Evolutionary conservation across 2,797 vertebrate genomes (phyloP), one percentile per base, ranked within the genome.

Genomic region (Syndactyla subalaris): DNA sequence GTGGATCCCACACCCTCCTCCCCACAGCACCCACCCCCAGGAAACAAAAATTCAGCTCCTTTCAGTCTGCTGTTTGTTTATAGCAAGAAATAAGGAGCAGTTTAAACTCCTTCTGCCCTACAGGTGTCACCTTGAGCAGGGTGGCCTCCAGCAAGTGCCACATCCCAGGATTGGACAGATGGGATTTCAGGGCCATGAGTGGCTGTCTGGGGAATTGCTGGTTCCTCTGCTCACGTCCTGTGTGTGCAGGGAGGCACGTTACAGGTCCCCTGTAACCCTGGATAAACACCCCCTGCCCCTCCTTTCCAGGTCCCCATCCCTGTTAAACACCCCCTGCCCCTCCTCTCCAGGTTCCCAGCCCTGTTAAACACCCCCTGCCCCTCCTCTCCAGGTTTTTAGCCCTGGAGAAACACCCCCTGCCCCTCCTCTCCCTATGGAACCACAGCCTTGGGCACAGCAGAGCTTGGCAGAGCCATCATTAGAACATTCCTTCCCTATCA

Each of bases 141-240:
- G 46, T 5, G 32, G 71, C 85, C 74, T 80, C 66, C 39, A 30
- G 68, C 62, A 26, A 36, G 34, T 24, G 52, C 14, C 45, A 3
- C 3, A 1, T 14, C 15, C 45, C 23, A 7, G 29, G 19, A 5
- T 5, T 10, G 51, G 11, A 6, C 51, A 38, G 51, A 1, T 14
- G 0, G 27, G 85, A 65, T 93, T 73, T 43, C 26, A 55, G 32
- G 58, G 59, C 73, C 63, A 2, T 59, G 87, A 92, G 80, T 58
- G 24, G 71, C 30, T 23, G 38, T 8, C 26, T 32, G 58, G 85
- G 30, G 45, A 92, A 75, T 51, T 67, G 54, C 63, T 30, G 80
- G 32, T 62, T 63, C 80, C 18, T 71, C 63, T 41, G 43, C 58
- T 88, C 62, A 12, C 8, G 4, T 94, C 72, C 78, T 23, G 39